Evolutionary conservation across 2,888 invertebrate genomes (phyloP), one percentile per base, ranked within the genome.

Genomic region (Polydrusus cervinus): DNA sequence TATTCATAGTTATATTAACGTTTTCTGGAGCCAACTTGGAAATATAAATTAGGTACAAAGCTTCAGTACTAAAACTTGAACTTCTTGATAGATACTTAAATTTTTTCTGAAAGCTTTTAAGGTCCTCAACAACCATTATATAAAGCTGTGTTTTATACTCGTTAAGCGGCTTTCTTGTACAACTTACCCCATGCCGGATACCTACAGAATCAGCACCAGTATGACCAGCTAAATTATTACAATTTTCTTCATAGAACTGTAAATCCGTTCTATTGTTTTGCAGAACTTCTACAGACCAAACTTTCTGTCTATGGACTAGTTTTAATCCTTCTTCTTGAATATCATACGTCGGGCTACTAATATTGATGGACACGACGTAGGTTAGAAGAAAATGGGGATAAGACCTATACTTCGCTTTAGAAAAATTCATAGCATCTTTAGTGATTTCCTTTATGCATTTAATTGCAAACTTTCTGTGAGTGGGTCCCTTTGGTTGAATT

Each of bases 231-330:
- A 20, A 6, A 7, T 51, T 34, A 1, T 64, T 2, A 43, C 71
- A 71, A 14, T 64, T 67, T 25, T 74, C 71, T 7, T 65, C 57
- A 45, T 72, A 75, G 10, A 74, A 62, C n/a, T 51, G 8, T 55
- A 77, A 75, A 11, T 71, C 53, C 10, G 13, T 11, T 47, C 60
- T 40, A n/a, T 45, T n/a, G n/a, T 47, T 8, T 20, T 76, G 47
- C 10, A 70, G 25, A 16, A 74, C 45, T 62, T 76, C 73, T 8
- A 76, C 47, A 3, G 65, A 43, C 68, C 72, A 76, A n/a, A 53
- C 9, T 25, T 45, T 14, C 40, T 72, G 62, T 9, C 34, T 45
- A 16, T 76, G 69, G 6, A 76, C 20, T 2, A 25, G 25, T 43
- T 64, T 45, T 34, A 76, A 57, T 6, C 64, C 13, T 45, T 51